phyloP scores from a whole-genome alignment of 2,113 vertebrate genomes.

The Entelurus aequoreus region DNA sequence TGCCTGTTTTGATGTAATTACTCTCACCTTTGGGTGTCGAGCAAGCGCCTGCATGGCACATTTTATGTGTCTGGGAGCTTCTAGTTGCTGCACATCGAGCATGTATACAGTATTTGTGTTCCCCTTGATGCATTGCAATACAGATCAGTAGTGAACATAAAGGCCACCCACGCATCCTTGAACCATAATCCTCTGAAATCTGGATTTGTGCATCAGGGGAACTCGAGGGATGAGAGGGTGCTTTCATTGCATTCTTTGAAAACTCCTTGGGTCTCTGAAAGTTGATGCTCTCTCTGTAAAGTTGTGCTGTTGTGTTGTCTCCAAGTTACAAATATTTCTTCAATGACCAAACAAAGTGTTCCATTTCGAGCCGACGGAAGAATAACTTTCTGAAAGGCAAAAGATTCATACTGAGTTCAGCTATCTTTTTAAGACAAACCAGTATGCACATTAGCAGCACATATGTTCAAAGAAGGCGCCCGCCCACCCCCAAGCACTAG shows the following conservation, averaged over 20 bases:
- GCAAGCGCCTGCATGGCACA: constrained; percentile 26
- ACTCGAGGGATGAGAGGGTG: constrained; percentile 34
- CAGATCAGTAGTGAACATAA: constrained; percentile 37
- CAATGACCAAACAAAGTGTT: constrained; percentile 24
- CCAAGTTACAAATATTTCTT: constrained; percentile 29
- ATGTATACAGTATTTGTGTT: constrained; percentile 27
- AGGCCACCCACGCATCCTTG: constrained; percentile 40
- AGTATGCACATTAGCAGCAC: constrained; percentile 17
- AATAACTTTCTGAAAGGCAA: constrained; percentile 14
- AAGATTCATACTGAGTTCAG: constrained; percentile 23
- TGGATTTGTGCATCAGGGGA: constrained; percentile 29
- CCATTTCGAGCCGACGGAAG: constrained; percentile 18
- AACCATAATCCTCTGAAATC: constrained; percentile 34
- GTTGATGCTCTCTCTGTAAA: constrained; percentile 26
- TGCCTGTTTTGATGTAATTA: constrained; percentile 65
- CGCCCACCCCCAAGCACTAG: constrained; percentile 20
- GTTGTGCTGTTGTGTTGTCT: constrained; percentile 27
- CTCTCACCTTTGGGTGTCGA: constrained; percentile 61
- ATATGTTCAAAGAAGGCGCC: constrained; percentile 22
- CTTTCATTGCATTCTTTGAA: constrained; percentile 44
- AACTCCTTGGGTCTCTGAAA: constrained; percentile 34
- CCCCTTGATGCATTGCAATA: constrained; percentile 37
- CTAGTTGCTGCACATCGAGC: constrained; percentile 23
- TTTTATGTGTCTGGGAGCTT: constrained; percentile 13
- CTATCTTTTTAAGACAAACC: constrained; percentile 20